Evolutionary conservation across 2,797 vertebrate genomes (phyloP).

Genomic region (Molossus alvarezi): DNA sequence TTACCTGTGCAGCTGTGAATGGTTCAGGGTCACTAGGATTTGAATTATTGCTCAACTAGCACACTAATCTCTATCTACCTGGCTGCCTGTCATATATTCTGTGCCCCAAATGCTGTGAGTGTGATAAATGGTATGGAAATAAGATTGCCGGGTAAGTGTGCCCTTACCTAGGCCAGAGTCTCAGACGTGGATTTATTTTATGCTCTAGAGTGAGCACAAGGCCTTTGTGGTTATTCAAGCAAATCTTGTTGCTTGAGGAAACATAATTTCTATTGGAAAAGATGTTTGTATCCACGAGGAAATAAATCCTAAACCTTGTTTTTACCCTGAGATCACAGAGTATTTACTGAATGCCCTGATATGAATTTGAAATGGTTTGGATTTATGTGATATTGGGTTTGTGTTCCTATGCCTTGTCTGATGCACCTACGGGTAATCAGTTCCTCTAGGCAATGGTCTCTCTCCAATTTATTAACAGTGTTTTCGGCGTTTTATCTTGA

Average conservation of each 20-base stretch:
- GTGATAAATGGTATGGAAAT: slow-evolving; percentile 40
- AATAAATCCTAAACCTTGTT: slow-evolving; percentile 68
- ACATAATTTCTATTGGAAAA: slow-evolving; percentile 72
- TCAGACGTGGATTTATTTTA: slow-evolving; percentile 30
- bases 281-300: slow-evolving; percentile 34
- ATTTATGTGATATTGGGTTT: slow-evolving; percentile 64
- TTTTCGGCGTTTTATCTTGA: slow-evolving; percentile 38
- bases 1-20: neutral
- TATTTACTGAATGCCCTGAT: slow-evolving; percentile 52
- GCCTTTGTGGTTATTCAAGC: neutral
- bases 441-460: neutral
- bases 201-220: neutral
- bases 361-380: slow-evolving; percentile 57
- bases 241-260: slow-evolving; percentile 64
- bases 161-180: slow-evolving; percentile 58
- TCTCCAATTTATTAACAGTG: slow-evolving; percentile 54
- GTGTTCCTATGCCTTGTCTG: neutral
- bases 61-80: slow-evolving; percentile 68
- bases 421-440: neutral
- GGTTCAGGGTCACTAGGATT: slow-evolving; percentile 53
- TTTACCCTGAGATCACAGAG: slow-evolving; percentile 56
- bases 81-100: neutral
- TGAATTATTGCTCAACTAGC: slow-evolving; percentile 71
- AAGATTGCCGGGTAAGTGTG: neutral
- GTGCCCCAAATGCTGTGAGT: neutral